Evolutionary conservation across 2,113 vertebrate genomes (phyloP).

Genomic region (Hemiscyllium ocellatum): DNA sequence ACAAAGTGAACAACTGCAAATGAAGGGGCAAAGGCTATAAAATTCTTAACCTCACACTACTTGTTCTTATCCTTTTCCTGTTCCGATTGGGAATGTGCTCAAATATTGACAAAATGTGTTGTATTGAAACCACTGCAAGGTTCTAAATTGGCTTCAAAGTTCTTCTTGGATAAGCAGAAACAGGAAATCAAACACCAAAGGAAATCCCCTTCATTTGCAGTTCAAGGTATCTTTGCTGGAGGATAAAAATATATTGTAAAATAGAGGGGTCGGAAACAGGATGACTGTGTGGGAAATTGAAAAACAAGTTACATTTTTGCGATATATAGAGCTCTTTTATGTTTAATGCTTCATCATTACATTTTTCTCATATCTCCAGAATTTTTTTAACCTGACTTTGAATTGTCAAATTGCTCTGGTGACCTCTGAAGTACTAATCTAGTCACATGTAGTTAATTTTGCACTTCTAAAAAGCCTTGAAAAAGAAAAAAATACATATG

Average conservation of each 20-base stretch:
- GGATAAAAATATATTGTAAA: neutral
- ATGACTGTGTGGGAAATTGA: constrained; percentile 7
- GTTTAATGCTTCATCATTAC: neutral
- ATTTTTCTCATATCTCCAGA: neutral
- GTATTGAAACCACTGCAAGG: constrained; percentile 8
- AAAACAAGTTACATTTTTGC: neutral
- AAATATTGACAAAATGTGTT: neutral
- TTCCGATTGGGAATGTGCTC: constrained; percentile 10
- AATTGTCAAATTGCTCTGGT: neutral
- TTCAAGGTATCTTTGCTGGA: constrained; percentile 15
- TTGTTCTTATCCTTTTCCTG: constrained; percentile 32
- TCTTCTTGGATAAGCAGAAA: constrained; percentile 33
- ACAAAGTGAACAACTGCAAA: neutral
- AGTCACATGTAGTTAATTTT: neutral
- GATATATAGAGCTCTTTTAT: neutral
- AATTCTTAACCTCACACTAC: neutral
- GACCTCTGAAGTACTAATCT: neutral
- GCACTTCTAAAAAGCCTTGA: neutral
- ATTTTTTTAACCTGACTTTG: neutral
- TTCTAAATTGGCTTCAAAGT: constrained; percentile 34
- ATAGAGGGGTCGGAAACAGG: neutral
- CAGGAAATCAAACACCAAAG: constrained; percentile 34
- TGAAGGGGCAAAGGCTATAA: neutral
- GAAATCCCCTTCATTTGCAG: constrained; percentile 31
- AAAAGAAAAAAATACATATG: neutral